Evolutionary conservation across 2,797 vertebrate genomes (phyloP), one percentile per base, ranked within the genome.

Genomic region (Echiichthys vipera): DNA sequence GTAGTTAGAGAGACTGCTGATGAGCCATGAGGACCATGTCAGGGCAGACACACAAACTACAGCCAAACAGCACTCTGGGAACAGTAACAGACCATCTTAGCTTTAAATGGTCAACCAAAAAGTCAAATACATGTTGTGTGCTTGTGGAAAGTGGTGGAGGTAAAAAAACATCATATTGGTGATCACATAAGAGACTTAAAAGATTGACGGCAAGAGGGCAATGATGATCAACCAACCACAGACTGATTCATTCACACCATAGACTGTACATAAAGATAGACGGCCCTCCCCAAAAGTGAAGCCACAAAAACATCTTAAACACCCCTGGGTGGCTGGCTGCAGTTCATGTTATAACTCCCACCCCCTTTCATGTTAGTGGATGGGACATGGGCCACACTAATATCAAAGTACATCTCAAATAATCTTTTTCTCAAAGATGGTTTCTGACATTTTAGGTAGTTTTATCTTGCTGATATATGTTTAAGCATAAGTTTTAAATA

Each of bases 191-290:
- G 29, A 36, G 20, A 24, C 54, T 12, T 14, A 49, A 56, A 62
- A 58, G 14, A 59, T 32, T 0, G 3, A 22, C 55, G 59, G 24
- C 9, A 25, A 71, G 42, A 53, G 25, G 50, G 71, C 25, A 46
- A 47, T 34, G 29, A 25, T 20, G 58, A 74, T 69, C 37, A 56
- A 67, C 56, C 56, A 20, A 55, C 58, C 15, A 39, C 59, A 77
- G 18, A 20, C 68, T 49, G 65, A 80, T 78, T 83, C 69, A 85
- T 65, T 72, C 64, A 58, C 34, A 36, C n/a, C n/a, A n/a, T n/a
- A n/a, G n/a, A n/a, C n/a, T n/a, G n/a, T n/a, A n/a, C n/a, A n/a
- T n/a, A n/a, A n/a, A n/a, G n/a, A n/a, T n/a, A n/a, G n/a, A n/a
- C n/a, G n/a, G n/a, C n/a, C n/a, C n/a, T n/a, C n/a, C n/a, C n/a